phyloP scores from a whole-genome alignment of 1,140 invertebrate genomes.

The Spodoptera litura region DNA sequence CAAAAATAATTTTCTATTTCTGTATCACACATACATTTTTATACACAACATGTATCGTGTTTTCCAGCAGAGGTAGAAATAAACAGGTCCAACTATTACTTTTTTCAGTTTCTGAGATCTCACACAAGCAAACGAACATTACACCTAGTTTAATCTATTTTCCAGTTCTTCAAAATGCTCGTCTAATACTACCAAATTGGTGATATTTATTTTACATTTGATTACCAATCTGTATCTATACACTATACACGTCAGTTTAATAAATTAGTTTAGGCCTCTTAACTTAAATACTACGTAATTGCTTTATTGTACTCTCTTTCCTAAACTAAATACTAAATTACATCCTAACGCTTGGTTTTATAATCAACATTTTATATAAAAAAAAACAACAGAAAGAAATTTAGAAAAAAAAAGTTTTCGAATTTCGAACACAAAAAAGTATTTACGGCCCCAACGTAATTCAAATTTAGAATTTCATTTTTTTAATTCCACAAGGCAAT shows the following conservation, averaged over 20 bases:
- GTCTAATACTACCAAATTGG: constrained; percentile 34
- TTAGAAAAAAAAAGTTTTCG: constrained; percentile 9
- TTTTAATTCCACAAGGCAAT: neutral
- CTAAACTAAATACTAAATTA: constrained; percentile 60
- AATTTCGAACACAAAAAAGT: neutral
- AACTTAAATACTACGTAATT: constrained; percentile 66
- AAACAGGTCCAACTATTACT: constrained; percentile 49
- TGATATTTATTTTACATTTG: neutral
- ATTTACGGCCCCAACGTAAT: neutral
- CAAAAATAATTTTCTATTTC: constrained; percentile 51
- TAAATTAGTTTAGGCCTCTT: constrained; percentile 74
- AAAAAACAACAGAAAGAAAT: constrained; percentile 12
- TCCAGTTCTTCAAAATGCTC: constrained; percentile 44
- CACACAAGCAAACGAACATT: constrained; percentile 8
- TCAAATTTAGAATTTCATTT: no score
- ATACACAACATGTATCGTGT: constrained; percentile 20
- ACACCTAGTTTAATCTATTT: constrained; percentile 21
- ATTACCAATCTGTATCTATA: constrained; percentile 13
- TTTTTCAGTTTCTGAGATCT: constrained; percentile 33
- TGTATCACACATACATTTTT: constrained; percentile 41
- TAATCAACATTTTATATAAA: neutral
- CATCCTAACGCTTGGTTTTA: constrained; percentile 28
- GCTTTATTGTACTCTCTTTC: constrained; percentile 79
- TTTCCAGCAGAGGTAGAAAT: constrained; percentile 53
- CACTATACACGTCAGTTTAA: constrained; percentile 47